Conservation (phyloP, 1,140 invertebrate genomes). For the Lasioglossum albipes region DNA sequence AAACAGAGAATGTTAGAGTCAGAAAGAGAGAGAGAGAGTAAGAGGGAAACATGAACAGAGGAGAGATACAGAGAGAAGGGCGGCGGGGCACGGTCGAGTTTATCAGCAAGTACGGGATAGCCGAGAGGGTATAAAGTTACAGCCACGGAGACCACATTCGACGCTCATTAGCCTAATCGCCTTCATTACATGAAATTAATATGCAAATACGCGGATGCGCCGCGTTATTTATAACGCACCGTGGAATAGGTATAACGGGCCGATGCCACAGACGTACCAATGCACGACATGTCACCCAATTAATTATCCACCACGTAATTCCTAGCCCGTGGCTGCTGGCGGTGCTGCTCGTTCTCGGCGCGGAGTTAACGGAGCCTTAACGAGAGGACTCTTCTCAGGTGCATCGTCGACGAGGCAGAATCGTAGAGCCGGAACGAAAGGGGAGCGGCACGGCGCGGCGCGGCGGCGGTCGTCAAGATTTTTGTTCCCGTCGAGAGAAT, state of each 20-base stretch:
- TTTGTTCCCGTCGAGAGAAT: slow-evolving; percentile 41
- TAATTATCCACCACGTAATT: slow-evolving; percentile 69
- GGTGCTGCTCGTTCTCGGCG: slow-evolving; percentile 21
- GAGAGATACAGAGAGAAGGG: not conserved
- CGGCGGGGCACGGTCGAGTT: slow-evolving; percentile 19
- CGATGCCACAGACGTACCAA: slow-evolving; percentile 53
- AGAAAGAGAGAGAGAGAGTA: not conserved
- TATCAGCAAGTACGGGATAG: slow-evolving; percentile 46
- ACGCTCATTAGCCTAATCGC: slow-evolving; percentile 72
- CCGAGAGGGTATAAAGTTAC: slow-evolving; percentile 48
- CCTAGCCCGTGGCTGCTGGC: slow-evolving; percentile 33
- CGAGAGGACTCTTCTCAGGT: slow-evolving; percentile 53
- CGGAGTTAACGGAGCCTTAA: slow-evolving; percentile 61
- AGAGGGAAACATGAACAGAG: not conserved
- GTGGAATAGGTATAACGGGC: slow-evolving; percentile 62
- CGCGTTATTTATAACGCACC: slow-evolving; percentile 69
- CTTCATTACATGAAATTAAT: slow-evolving; percentile 76
- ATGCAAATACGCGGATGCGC: slow-evolving; percentile 71
- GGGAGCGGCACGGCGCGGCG: not conserved
- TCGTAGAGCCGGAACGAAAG: slow-evolving; percentile 32
- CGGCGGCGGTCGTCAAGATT: slow-evolving; percentile 27
- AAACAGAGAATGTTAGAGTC: not conserved
- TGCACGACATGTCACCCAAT: slow-evolving; percentile 69
- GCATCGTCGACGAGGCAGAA: slow-evolving; percentile 45
- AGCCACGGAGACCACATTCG: slow-evolving; percentile 58